These are phyloP conservation scores for Papilio gigon DNA, from an alignment of 2,888 invertebrate species.

Conservation along the genomic window DNA sequence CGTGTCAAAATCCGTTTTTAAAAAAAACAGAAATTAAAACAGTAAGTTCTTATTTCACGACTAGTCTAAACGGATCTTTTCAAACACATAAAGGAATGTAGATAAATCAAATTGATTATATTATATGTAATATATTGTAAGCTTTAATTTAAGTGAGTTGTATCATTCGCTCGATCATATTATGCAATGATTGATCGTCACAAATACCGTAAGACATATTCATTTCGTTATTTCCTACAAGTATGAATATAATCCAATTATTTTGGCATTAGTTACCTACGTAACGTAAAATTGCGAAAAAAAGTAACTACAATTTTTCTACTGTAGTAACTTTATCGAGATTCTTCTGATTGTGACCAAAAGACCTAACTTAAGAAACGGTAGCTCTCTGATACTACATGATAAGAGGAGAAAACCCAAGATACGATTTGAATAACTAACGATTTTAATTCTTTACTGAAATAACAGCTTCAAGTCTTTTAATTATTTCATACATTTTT, in stretches of 20 bases:
- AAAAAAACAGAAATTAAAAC: not conserved
- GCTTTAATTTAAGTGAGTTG: not conserved
- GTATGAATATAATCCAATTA: slow-evolving; percentile 16
- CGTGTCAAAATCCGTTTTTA: not conserved
- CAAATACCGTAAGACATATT: not conserved
- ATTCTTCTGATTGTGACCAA: not conserved
- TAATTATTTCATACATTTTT: no score
- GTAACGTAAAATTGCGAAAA: not conserved
- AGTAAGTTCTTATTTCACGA: not conserved
- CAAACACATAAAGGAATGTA: not conserved
- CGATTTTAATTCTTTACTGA: no score
- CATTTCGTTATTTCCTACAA: not conserved
- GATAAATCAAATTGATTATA: not conserved
- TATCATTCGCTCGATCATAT: not conserved
- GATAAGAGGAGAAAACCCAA: no score
- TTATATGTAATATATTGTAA: not conserved
- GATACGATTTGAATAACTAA: no score
- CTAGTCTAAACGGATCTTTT: not conserved
- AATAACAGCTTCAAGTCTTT: no score
- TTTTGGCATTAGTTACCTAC: slow-evolving; percentile 1
- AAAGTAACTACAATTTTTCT: not conserved
- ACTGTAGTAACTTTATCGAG: not conserved
- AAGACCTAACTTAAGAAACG: no score
- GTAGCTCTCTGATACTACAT: no score
- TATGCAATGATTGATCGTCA: slow-evolving; percentile 11